phyloP scores from a whole-genome alignment of 2,797 vertebrate species.

The Tenualosa ilisha region DNA sequence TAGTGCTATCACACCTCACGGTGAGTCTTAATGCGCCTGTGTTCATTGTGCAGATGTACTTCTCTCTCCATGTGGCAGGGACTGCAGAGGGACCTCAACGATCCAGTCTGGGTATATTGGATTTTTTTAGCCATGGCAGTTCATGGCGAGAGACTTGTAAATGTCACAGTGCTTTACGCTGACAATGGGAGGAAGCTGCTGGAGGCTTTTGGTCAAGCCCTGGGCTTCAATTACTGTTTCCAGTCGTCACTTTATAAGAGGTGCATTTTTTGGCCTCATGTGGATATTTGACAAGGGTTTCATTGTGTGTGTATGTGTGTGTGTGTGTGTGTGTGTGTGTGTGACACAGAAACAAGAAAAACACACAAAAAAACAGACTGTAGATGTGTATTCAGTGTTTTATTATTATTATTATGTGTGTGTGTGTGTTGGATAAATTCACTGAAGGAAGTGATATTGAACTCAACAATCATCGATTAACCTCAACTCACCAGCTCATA shows the following conservation, averaged over 20 bases:
- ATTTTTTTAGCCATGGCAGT: conserved; percentile 13
- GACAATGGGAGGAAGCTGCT: background rate
- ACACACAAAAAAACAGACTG: no score
- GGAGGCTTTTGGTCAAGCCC: background rate
- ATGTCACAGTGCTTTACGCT: conserved; percentile 28
- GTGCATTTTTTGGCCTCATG: background rate
- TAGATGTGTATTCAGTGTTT: no score
- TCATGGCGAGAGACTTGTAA: conserved; percentile 32
- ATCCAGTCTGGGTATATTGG: conserved; percentile 13
- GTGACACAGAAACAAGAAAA: background rate
- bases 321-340: conserved; percentile 7
- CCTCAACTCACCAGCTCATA: no score
- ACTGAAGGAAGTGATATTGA: background rate
- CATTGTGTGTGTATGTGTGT: conserved; percentile 35
- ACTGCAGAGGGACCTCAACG: background rate
- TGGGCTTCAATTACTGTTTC: conserved; percentile 23
- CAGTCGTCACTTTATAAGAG: background rate
- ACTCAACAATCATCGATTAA: background rate
- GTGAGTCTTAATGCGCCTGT: background rate
- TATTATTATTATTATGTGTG: no score
- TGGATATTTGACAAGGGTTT: background rate
- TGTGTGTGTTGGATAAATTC: background rate
- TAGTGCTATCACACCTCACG: background rate
- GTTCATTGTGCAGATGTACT: background rate
- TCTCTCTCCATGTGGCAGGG: no score